Conservation (phyloP, 2,888 invertebrate species). For the Scelioninae gen. 1 region DNA sequence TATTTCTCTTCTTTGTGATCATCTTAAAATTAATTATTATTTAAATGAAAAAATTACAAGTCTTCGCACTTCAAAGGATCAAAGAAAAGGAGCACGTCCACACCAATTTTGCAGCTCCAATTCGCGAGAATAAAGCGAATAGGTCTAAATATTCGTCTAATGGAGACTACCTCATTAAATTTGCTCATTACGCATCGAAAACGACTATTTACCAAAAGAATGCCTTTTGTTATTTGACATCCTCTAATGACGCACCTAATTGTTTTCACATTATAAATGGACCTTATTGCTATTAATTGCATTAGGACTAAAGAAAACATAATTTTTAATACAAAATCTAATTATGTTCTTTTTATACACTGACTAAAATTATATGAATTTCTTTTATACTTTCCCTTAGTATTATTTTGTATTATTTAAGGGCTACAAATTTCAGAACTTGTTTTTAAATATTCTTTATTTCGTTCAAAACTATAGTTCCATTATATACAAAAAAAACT, state of each 20-base stretch:
- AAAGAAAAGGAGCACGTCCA: too few species aligned
- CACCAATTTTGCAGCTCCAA: conserved; percentile 3
- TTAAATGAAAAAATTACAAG: conserved; percentile 42
- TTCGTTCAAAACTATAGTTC: too few species aligned
- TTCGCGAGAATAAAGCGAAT: conserved; percentile 34
- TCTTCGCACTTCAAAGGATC: conserved; percentile 30
- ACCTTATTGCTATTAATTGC: conserved; percentile 9
- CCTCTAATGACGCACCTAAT: conserved; percentile 45
- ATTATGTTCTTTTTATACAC: too few species aligned
- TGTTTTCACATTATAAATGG: conserved; percentile 45
- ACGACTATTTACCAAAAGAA: conserved; percentile 35
- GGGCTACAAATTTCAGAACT: too few species aligned
- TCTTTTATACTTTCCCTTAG: too few species aligned
- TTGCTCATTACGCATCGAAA: conserved; percentile 57
- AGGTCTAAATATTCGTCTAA: conserved; percentile 69
- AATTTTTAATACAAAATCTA: neutral
- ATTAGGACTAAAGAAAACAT: conserved; percentile 18
- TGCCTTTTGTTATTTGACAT: conserved; percentile 54
- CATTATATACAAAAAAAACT: too few species aligned
- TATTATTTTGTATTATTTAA: too few species aligned
- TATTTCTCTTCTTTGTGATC: conserved; percentile 22
- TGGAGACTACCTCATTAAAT: conserved; percentile 68
- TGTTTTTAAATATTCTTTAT: too few species aligned
- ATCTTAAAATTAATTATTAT: conserved; percentile 46
- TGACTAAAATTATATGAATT: too few species aligned